phyloP scores from a whole-genome alignment of 92 coral and sea anemone genomes.

The Isaurus tuberculatus region DNA sequence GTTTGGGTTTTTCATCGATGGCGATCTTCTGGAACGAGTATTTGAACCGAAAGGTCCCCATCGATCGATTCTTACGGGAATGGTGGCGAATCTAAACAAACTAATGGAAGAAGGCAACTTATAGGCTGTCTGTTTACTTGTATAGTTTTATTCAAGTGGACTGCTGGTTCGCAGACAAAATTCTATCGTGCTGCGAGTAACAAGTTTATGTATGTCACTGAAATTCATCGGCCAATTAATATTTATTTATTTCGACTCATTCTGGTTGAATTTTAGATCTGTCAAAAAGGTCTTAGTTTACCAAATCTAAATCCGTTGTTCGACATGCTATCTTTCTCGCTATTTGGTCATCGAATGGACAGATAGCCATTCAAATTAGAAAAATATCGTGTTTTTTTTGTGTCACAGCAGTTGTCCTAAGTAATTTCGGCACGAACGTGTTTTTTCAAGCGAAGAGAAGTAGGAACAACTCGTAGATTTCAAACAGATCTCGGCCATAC shows the following conservation, averaged over 20 bases:
- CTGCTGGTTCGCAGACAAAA: neutral
- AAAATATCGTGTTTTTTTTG: constrained; percentile 13
- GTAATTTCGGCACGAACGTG: constrained; percentile 9
- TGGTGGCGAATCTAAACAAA: constrained; percentile 87
- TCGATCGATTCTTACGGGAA: constrained; percentile 74
- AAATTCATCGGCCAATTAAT: neutral
- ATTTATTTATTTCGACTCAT: constrained; percentile 41
- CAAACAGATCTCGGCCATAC: neutral
- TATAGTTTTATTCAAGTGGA: constrained; percentile 13
- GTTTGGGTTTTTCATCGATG: constrained; percentile 88
- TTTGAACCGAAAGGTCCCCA: constrained; percentile 77
- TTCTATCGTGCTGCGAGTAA: neutral
- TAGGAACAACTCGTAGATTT: neutral
- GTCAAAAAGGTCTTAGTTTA: constrained; percentile 15
- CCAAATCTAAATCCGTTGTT: neutral
- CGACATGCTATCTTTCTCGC: neutral
- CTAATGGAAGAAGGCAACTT: constrained; percentile 95
- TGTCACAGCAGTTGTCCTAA: constrained; percentile 41
- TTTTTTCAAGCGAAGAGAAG: neutral
- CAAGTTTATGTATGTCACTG: neutral
- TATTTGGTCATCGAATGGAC: constrained; percentile 25
- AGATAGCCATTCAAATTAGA: constrained; percentile 6
- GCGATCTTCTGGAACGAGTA: constrained; percentile 90
- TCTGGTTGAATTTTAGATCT: constrained; percentile 3
- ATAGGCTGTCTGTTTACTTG: constrained; percentile 51